These are phyloP conservation scores for Gila robusta DNA, from an alignment of 2,797 vertebrate species.

Conservation along the genomic window DNA sequence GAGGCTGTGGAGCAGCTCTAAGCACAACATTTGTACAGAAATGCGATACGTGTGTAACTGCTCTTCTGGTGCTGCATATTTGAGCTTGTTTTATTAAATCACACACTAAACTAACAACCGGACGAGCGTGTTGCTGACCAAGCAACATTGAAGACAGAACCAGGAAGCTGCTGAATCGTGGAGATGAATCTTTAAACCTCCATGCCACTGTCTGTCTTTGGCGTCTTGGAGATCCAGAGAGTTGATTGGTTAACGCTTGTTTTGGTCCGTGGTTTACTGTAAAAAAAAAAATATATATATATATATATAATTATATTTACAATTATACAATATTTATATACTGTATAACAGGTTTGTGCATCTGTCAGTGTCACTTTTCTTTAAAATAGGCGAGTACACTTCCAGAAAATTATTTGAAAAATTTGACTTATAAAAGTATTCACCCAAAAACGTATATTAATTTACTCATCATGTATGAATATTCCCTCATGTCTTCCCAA, in stretches of 20 bases:
- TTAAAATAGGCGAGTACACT: not conserved
- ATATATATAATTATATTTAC: slow-evolving; percentile 10
- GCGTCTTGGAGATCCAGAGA: slow-evolving; percentile 91
- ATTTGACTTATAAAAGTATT: not conserved
- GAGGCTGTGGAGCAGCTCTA: not conserved
- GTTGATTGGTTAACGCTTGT: slow-evolving; percentile 86
- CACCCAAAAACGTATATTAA: not conserved
- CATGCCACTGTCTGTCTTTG: slow-evolving; percentile 86
- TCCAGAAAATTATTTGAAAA: not conserved
- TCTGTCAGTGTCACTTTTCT: not conserved
- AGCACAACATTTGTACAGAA: slow-evolving; percentile 38
- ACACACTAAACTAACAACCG: slow-evolving; percentile 23
- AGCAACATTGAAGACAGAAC: not conserved
- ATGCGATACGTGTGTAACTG: not conserved
- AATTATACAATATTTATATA: not conserved
- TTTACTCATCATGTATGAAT: too few species aligned
- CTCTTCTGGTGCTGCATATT: not conserved
- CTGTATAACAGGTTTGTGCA: not conserved
- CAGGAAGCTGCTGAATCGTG: not conserved
- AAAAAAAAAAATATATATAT: slow-evolving; percentile 50
- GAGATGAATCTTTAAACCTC: slow-evolving; percentile 82
- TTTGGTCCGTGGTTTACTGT: slow-evolving; percentile 89
- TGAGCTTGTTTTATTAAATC: slow-evolving; percentile 23
- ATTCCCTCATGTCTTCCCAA: not conserved
- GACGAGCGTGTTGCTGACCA: slow-evolving; percentile 9